Conservation (phyloP, 2,797 vertebrate genomes). For the Pagetopsis macropterus region DNA sequence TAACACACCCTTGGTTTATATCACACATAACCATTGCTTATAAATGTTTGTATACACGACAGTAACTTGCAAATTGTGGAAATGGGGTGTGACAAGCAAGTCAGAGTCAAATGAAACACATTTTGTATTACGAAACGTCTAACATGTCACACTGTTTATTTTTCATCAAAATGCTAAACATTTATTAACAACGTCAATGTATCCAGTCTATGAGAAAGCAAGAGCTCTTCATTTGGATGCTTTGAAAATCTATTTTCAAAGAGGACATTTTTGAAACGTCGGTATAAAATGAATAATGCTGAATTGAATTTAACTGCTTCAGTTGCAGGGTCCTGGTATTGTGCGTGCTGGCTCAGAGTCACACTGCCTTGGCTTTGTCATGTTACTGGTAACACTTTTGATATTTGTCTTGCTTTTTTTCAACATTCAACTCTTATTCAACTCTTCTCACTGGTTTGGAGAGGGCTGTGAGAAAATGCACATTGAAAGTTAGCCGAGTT, state of each 20-base stretch:
- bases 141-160: background rate
- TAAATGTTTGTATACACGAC: background rate
- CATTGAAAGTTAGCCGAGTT: background rate
- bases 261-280: background rate
- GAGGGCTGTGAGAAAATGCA: background rate
- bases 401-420: background rate
- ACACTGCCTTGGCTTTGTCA: background rate
- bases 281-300: background rate
- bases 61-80: background rate
- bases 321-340: background rate
- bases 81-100: rapidly evolving
- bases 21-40: background rate
- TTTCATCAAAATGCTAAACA: background rate
- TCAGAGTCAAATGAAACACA: background rate
- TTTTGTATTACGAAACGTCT: background rate
- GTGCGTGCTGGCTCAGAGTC: background rate
- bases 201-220: background rate
- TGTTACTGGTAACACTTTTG: background rate
- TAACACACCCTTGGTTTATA: background rate
- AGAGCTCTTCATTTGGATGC: background rate
- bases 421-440: background rate
- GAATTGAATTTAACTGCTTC: background rate
- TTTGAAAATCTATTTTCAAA: background rate
- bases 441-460: background rate
- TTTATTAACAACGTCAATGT: background rate